phyloP scores from a whole-genome alignment of 2,113 vertebrate species.

The Takifugu bimaculatus region DNA sequence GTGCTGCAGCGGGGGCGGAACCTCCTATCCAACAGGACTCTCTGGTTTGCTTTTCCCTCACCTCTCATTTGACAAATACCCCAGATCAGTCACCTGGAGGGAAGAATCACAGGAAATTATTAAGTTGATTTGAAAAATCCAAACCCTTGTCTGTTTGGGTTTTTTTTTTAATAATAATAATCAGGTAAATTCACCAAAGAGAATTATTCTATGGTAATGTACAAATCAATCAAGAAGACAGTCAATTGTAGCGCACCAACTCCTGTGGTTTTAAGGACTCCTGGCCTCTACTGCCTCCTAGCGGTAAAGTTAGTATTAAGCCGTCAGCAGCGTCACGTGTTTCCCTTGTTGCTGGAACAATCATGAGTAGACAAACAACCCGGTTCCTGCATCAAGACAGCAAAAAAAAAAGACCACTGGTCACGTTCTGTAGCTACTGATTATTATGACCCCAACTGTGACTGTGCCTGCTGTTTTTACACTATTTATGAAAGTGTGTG shows the following conservation, averaged over 20 bases:
- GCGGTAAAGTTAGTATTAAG: slow-evolving; percentile 1
- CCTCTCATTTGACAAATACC: slow-evolving; percentile 26
- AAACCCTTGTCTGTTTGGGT: background rate
- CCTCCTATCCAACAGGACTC: slow-evolving; percentile 46
- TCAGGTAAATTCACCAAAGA: background rate
- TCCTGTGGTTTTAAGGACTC: slow-evolving; percentile 4
- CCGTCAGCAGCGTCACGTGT: slow-evolving; percentile 3
- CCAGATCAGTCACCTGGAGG: slow-evolving; percentile 15
- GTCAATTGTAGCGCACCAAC: background rate
- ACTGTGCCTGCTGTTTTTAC: slow-evolving; percentile 68
- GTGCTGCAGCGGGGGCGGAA: slow-evolving; percentile 29
- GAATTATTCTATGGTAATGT: background rate
- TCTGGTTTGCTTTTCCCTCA: slow-evolving; percentile 49
- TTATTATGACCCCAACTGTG: slow-evolving; percentile 56
- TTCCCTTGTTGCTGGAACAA: background rate
- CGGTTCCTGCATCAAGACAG: background rate
- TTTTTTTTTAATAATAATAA: background rate
- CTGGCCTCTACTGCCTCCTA: slow-evolving; percentile 58
- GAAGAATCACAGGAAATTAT: background rate
- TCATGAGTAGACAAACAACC: background rate
- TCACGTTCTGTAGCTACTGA: slow-evolving; percentile 44
- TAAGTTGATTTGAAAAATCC: background rate
- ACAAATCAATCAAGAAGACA: background rate
- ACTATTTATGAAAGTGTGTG: slow-evolving; percentile 62
- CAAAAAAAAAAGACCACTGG: background rate